Base-by-base conservation (phyloP, 2,888 invertebrate genomes). In the Molanna angustata region DNA sequence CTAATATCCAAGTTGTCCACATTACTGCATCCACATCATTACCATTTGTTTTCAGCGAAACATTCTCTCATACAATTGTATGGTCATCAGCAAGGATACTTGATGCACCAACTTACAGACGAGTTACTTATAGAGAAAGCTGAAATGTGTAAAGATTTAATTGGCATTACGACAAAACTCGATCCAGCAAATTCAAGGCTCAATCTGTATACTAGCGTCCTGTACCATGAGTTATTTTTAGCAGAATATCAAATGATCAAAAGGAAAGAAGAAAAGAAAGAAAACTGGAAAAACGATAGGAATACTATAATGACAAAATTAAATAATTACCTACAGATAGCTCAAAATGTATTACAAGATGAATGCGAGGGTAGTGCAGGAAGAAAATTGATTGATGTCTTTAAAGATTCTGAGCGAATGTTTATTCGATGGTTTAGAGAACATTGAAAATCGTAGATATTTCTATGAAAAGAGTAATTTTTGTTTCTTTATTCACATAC, bases 21-120 rank as follows among this genome's bases (percentile, higher is more conserved):
- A 56, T 86, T 92, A 61, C 72, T 93, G 50, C 92, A 93, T 71
- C 85, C 87, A 0, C 85, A 90, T 65, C 93, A 93, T 70, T 93
- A 90, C 66, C 89, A 90, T 62, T 77, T 88, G 60, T 90, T 89
- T 63, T 83, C 88, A 0, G 79, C 91, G 6, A 88, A 88, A 62
- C 93, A 93, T 69, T 87, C 90, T 0, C 70, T 93, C 21, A 76
- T 92, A 46, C 93, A 93, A 65, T 67, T 92, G 44, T 88, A 87
- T 65, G 89, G 90, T 4, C 80, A 85, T 58, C 84, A 86, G 57
- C 71, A 76, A 35, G 85, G 81, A 18, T 82, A 82, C 59, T 67
- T 73, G 47, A 67, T 76, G 19, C 65, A 69, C 41, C 70, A 80
- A 43, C 72, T 83, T 32, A 77, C 79, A 2, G 78, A 80, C 46